Percentiles rank a stretch among this genome's conserved stretches.
Evolutionary conservation across 2,113 vertebrate genomes (phyloP).

Genomic region (Thermophis baileyi): DNA sequence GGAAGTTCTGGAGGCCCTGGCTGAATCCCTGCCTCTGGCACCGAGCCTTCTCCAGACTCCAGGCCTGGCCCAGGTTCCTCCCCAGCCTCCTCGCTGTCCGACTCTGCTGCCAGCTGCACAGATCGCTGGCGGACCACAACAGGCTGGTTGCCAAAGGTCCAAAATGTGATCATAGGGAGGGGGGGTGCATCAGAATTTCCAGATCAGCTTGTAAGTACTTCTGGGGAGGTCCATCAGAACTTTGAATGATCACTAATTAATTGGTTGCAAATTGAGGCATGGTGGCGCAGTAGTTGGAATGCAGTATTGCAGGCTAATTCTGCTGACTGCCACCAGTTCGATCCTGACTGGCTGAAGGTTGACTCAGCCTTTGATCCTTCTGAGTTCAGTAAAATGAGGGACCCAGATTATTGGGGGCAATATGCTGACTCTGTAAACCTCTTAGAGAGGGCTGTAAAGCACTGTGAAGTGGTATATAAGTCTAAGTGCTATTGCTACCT

Average conservation of each 20-base stretch:
- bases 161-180: neutral
- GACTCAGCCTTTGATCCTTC: neutral
- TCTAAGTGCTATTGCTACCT: neutral
- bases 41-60: no score
- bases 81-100: no score
- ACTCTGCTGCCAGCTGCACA: no score
- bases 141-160: neutral
- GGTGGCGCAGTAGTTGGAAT: neutral
- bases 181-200: neutral
- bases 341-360: neutral
- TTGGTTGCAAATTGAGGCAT: neutral
- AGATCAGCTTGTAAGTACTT: neutral
- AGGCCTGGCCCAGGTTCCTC: no score
- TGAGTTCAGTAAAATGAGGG: neutral
- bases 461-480: neutral
- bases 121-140: no score
- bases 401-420: neutral
- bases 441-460: neutral
- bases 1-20: no score
- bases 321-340: neutral
- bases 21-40: no score
- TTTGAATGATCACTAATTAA: neutral
- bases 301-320: neutral
- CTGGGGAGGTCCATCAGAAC: neutral
- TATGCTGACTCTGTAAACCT: neutral